Percentiles rank a stretch among this genome's conserved stretches.
phyloP scores from a whole-genome alignment of 2,888 invertebrate species.

The Melieria crassipennis region DNA sequence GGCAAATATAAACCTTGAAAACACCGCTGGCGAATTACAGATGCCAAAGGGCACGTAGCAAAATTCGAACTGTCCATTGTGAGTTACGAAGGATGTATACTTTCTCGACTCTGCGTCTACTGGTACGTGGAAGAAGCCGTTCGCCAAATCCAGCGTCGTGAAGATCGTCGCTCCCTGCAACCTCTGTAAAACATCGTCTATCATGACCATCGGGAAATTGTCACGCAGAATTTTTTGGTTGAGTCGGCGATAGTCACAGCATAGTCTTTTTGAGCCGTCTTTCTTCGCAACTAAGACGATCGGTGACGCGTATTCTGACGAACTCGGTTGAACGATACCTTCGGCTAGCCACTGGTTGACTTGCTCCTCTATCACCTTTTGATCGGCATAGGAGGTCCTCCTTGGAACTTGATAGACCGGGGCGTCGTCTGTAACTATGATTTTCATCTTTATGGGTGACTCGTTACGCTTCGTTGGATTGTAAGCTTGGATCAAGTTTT shows the following conservation, averaged over 20 bases:
- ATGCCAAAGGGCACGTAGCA: constrained; percentile 41
- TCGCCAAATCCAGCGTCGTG: constrained; percentile 38
- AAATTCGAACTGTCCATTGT: constrained; percentile 40
- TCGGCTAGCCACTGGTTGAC: constrained; percentile 51
- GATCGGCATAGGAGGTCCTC: neutral
- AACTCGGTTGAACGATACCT: constrained; percentile 51
- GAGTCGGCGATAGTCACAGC: constrained; percentile 31
- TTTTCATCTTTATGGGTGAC: constrained; percentile 23
- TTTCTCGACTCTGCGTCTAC: constrained; percentile 41
- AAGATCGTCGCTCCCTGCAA: constrained; percentile 33
- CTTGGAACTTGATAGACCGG: constrained; percentile 21
- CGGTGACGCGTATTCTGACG: constrained; percentile 52
- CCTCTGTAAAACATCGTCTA: constrained; percentile 37
- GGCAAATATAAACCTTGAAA: constrained; percentile 20
- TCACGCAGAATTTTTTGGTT: constrained; percentile 29
- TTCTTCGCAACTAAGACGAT: constrained; percentile 28
- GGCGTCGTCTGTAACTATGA: constrained; percentile 14
- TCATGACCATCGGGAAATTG: constrained; percentile 36
- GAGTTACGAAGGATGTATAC: constrained; percentile 47
- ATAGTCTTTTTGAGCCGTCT: constrained; percentile 24
- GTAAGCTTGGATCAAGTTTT: neutral
- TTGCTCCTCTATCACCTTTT: constrained; percentile 44
- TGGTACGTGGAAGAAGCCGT: constrained; percentile 42
- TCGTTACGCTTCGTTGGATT: neutral
- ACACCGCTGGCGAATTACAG: constrained; percentile 41